Conservation (phyloP, 2,888 invertebrate species). For the Ormyrus rosae region DNA sequence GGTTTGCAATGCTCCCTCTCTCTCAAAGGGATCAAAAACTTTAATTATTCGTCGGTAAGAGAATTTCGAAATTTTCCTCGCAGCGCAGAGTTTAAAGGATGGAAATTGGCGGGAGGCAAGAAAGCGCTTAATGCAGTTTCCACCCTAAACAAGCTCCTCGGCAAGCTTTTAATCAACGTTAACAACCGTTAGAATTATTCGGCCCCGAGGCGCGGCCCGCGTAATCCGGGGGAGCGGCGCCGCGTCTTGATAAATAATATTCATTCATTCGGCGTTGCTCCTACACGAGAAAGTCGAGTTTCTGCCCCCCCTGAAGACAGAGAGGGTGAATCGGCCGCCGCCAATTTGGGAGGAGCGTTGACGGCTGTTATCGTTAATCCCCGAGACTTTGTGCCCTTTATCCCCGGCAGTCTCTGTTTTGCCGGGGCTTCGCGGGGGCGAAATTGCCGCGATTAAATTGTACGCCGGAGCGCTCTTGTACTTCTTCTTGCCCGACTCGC, state of each 20-base stretch:
- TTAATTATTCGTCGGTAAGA: too few relatives aligned
- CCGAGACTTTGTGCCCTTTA: slow-evolving; percentile 31
- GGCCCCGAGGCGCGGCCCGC: neutral
- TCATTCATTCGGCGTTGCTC: slow-evolving; percentile 38
- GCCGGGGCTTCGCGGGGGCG: slow-evolving; percentile 14
- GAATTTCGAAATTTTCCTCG: too few relatives aligned
- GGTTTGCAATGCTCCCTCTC: too few relatives aligned
- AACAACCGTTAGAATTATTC: slow-evolving; percentile 55
- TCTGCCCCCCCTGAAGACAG: slow-evolving; percentile 20
- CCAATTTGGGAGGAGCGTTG: slow-evolving; percentile 67
- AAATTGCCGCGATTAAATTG: slow-evolving; percentile 48
- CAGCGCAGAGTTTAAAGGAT: too few relatives aligned
- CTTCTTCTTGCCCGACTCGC: too few relatives aligned
- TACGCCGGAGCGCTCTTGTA: neutral
- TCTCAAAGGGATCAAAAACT: too few relatives aligned
- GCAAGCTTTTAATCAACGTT: slow-evolving; percentile 57
- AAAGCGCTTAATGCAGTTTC: slow-evolving; percentile 28
- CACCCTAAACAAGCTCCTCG: slow-evolving; percentile 13
- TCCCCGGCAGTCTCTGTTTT: slow-evolving; percentile 8
- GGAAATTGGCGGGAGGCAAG: neutral
- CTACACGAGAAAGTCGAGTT: slow-evolving; percentile 17
- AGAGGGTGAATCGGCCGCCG: slow-evolving; percentile 60
- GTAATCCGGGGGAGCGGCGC: slow-evolving; percentile 10
- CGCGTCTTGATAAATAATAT: slow-evolving; percentile 55
- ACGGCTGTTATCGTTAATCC: slow-evolving; percentile 64